phyloP scores from a whole-genome alignment of 2,888 invertebrate genomes.

The Parnassius orleans region DNA sequence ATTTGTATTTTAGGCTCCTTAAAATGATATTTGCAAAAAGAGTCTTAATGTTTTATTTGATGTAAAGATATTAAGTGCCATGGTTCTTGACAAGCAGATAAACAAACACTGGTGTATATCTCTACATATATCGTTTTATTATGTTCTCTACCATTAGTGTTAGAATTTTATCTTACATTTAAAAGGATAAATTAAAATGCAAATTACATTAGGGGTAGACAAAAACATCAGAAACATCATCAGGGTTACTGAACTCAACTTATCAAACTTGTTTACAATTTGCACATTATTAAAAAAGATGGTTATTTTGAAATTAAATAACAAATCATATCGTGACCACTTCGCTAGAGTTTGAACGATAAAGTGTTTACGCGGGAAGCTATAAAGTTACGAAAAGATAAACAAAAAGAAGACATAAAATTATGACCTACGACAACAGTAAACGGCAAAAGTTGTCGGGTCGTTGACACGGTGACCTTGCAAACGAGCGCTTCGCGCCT shows the following conservation, averaged over 20 bases:
- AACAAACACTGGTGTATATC: too few relatives aligned
- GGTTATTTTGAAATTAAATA: slow-evolving; percentile 20
- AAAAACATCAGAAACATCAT: slow-evolving; percentile 22
- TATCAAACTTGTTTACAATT: slow-evolving; percentile 15
- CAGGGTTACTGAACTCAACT: slow-evolving; percentile 19
- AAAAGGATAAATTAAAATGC: slow-evolving; percentile 8
- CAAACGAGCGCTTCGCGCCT: slow-evolving; percentile 46
- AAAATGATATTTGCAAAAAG: too few relatives aligned
- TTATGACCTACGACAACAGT: slow-evolving; percentile 81
- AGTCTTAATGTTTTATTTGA: too few relatives aligned
- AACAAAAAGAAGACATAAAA: slow-evolving; percentile 81
- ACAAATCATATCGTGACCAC: slow-evolving; percentile 28
- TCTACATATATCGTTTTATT: too few relatives aligned
- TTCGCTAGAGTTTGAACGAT: slow-evolving; percentile 41
- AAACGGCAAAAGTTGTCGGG: slow-evolving; percentile 79
- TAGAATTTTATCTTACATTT: too few relatives aligned
- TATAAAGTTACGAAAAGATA: slow-evolving; percentile 79
- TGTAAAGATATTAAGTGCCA: too few relatives aligned
- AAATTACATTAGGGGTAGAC: slow-evolving; percentile 14
- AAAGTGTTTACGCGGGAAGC: slow-evolving; percentile 65
- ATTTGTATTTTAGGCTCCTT: not conserved
- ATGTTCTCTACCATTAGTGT: too few relatives aligned
- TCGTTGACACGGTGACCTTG: slow-evolving; percentile 79
- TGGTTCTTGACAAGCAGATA: too few relatives aligned
- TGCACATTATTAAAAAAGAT: slow-evolving; percentile 12